phyloP scores from a whole-genome alignment of 2,797 vertebrate genomes.

The Buceros bicornis region DNA sequence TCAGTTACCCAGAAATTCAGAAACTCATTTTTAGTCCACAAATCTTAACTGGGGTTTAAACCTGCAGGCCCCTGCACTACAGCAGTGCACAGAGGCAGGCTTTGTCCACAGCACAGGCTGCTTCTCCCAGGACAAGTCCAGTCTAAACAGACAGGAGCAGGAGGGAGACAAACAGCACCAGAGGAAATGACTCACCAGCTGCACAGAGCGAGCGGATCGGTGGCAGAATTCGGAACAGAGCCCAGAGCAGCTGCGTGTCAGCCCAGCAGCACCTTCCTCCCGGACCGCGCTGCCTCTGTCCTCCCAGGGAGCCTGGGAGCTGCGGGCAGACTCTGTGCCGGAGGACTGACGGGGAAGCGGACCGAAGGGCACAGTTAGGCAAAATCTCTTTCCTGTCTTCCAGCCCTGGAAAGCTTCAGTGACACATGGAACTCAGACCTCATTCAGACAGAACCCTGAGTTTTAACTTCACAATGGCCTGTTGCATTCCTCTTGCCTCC shows the following conservation, averaged over 20 bases:
- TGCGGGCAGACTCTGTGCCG: not conserved
- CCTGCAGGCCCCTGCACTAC: no score
- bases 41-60: no score
- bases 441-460: not conserved
- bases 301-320: not conserved
- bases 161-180: not conserved
- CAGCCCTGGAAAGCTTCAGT: not conserved
- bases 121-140: not conserved
- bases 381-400: not conserved
- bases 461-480: not conserved
- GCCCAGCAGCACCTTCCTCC: not conserved
- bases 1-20: no score
- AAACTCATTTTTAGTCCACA: no score
- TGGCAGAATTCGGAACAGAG: not conserved
- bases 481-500: not conserved
- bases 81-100: not conserved
- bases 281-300: not conserved
- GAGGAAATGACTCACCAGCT: conserved; percentile 62
- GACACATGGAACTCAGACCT: not conserved
- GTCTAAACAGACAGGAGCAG: conserved; percentile 33
- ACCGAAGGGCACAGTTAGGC: not conserved
- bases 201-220: not conserved
- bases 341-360: not conserved
- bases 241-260: not conserved
- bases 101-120: not conserved